A percentile compares a stretch with the other conserved stretches of the same genome.
These are phyloP conservation scores for Heliangelus exortis DNA, from an alignment of 2,797 vertebrate genomes.

Conservation along the genomic window DNA sequence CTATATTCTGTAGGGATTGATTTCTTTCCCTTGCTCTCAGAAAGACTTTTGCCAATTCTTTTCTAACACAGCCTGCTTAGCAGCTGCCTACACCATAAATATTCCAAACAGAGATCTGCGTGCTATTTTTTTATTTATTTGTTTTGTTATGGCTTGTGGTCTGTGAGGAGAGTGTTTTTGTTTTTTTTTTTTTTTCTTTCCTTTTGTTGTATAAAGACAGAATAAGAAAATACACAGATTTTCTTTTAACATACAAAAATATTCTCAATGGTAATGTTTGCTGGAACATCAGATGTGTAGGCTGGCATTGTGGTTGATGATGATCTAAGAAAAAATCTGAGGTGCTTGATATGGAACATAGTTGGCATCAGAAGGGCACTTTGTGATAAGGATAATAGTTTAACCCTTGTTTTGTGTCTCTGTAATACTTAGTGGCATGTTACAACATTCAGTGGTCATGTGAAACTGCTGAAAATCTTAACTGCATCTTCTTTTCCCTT, in stretches of 20 bases:
- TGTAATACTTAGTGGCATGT: not conserved
- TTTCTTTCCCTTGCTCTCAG: not conserved
- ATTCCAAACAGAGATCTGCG: not conserved
- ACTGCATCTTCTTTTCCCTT: not conserved
- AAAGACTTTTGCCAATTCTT: not conserved
- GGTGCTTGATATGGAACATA: not conserved
- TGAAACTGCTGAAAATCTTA: conserved; percentile 2
- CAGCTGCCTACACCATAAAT: not conserved
- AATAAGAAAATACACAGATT: not conserved
- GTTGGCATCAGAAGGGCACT: not conserved
- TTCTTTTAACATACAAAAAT: not conserved
- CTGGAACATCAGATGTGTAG: not conserved
- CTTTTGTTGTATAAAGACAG: not conserved
- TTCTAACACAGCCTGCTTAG: not conserved
- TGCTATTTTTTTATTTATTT: not conserved
- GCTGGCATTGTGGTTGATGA: not conserved
- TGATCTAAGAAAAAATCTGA: not conserved
- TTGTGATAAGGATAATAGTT: not conserved
- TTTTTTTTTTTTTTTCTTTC: not conserved
- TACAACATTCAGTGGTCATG: not conserved
- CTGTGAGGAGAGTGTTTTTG: too few relatives aligned
- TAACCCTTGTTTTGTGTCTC: not conserved
- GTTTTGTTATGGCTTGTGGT: not conserved
- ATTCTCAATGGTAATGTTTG: not conserved
- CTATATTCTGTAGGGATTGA: not conserved